Conservation (phyloP, 1,140 invertebrate species). For the Cataglyphis hispanica region DNA sequence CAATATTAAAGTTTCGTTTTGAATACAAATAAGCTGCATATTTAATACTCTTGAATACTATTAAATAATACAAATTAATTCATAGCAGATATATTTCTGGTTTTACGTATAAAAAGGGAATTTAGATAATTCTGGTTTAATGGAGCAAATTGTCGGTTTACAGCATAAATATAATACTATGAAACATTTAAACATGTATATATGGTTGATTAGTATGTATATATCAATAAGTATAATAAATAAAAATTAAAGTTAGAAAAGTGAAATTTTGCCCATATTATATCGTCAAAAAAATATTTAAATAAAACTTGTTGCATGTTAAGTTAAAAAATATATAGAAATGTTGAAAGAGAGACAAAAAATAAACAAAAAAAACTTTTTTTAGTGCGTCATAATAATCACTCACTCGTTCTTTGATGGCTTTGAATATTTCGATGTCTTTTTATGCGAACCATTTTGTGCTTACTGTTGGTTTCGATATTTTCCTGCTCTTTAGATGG, state of each 20-base stretch:
- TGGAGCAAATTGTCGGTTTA: neutral
- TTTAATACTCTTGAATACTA: neutral
- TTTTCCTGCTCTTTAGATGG: neutral
- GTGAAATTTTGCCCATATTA: too few relatives aligned
- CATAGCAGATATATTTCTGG: neutral
- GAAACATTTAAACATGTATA: neutral
- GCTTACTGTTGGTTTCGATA: conserved; percentile 50
- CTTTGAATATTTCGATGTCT: conserved; percentile 34
- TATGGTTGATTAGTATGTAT: too few relatives aligned
- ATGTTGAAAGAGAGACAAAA: neutral
- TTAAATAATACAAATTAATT: conserved; percentile 2
- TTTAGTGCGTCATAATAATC: conserved; percentile 8
- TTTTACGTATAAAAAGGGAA: neutral
- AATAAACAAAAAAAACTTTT: neutral
- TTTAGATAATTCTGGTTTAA: neutral
- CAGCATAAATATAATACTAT: neutral
- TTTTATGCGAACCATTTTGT: conserved; percentile 66
- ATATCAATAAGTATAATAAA: neutral
- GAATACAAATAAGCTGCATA: neutral
- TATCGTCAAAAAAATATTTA: neutral
- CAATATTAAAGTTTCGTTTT: neutral
- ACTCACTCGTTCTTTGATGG: conserved; percentile 60
- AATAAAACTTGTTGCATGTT: neutral
- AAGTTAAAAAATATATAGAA: neutral
- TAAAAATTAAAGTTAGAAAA: neutral